phyloP scores from a whole-genome alignment of 1,140 invertebrate species.

The Bombus superbus region DNA sequence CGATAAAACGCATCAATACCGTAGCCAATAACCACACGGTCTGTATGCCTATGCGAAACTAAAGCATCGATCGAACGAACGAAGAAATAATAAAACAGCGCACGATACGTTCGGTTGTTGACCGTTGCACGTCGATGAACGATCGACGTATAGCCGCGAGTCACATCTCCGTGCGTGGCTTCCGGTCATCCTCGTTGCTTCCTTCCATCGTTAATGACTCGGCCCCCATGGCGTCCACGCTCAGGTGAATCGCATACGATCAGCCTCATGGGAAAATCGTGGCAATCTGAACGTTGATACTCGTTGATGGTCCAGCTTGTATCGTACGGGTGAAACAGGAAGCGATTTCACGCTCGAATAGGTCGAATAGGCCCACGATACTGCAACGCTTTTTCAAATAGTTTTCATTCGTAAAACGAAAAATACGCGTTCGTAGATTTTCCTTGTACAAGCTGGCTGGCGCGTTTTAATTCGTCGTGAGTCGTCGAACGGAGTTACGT shows the following conservation, averaged over 20 bases:
- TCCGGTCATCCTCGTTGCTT: conserved; percentile 76
- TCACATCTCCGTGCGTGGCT: conserved; percentile 80
- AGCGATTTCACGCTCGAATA: conserved; percentile 57
- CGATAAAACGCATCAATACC: not conserved
- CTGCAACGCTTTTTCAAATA: not conserved
- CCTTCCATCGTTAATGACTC: conserved; percentile 77
- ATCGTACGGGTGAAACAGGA: conserved; percentile 31
- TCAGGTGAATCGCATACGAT: conserved; percentile 59
- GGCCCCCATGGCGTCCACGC: conserved; percentile 30
- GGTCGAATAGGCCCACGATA: not conserved
- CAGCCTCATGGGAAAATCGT: conserved; percentile 12
- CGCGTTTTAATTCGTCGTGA: too few relatives aligned
- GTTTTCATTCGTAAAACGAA: conserved; percentile 1
- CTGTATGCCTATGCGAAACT: not conserved
- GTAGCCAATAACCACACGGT: not conserved
- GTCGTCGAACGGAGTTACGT: too few relatives aligned
- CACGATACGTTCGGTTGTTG: conserved; percentile 62
- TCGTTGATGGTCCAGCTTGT: conserved; percentile 33
- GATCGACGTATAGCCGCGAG: conserved; percentile 51
- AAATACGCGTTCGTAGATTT: not conserved
- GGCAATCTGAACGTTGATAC: not conserved
- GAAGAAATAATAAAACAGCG: conserved; percentile 13
- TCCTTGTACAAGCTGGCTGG: too few relatives aligned
- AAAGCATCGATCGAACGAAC: not conserved
- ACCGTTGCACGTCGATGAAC: conserved; percentile 59